A percentile compares a stretch with the other conserved stretches of the same genome.
Conservation (phyloP, 1,140 invertebrate species). For the Drosophila pandora region DNA sequence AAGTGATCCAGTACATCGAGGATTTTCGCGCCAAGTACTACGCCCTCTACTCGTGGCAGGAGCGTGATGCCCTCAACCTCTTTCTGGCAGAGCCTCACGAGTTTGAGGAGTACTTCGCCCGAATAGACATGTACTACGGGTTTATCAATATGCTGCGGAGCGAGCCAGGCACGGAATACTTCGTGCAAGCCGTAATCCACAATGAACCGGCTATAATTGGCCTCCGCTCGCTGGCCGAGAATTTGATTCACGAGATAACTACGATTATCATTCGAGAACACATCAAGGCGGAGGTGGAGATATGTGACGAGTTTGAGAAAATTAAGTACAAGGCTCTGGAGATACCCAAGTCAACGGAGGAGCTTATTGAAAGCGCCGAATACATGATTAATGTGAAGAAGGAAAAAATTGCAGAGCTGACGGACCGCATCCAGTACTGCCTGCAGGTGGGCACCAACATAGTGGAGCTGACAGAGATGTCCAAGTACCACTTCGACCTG, state of each 20-base stretch:
- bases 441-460: slow-evolving; percentile 87
- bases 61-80: slow-evolving; percentile 55
- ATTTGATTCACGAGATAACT: slow-evolving; percentile 84
- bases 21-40: slow-evolving; percentile 77
- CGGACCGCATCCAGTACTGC: slow-evolving; percentile 86
- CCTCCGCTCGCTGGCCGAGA: slow-evolving; percentile 84
- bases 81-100: slow-evolving; percentile 83
- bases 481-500: slow-evolving; percentile 87
- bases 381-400: slow-evolving; percentile 88
- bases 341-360: slow-evolving; percentile 88
- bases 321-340: slow-evolving; percentile 86
- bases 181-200: slow-evolving; percentile 85
- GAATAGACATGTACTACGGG: slow-evolving; percentile 86
- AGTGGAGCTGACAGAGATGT: slow-evolving; percentile 88
- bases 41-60: slow-evolving; percentile 78
- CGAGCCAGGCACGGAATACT: slow-evolving; percentile 87
- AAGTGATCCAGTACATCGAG: slow-evolving; percentile 80
- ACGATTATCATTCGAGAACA: slow-evolving; percentile 84
- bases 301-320: slow-evolving; percentile 87
- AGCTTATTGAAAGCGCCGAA: slow-evolving; percentile 88
- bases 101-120: slow-evolving; percentile 86
- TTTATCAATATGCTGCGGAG: slow-evolving; percentile 86
- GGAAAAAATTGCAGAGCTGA: slow-evolving; percentile 86
- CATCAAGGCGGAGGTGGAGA: slow-evolving; percentile 86
- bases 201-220: slow-evolving; percentile 84